A percentile compares a stretch with the other conserved stretches of the same genome.
phyloP scores from a whole-genome alignment of 1,140 invertebrate genomes.

The Helicoverpa armigera region DNA sequence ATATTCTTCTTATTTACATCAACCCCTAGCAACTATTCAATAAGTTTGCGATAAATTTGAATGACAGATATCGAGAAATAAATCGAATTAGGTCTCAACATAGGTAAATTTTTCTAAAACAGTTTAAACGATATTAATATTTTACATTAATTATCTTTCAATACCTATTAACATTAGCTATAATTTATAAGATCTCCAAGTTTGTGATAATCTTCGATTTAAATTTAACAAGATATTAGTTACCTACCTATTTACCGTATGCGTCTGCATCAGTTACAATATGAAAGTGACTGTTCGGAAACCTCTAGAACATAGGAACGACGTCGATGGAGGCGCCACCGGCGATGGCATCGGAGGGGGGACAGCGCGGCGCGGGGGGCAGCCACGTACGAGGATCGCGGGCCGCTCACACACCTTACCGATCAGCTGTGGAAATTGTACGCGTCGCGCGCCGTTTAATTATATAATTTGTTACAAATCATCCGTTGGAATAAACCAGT shows the following conservation, averaged over 20 bases:
- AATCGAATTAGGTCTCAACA: slow-evolving; percentile 80
- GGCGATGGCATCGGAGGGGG: too few relatives aligned
- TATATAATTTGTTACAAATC: too few relatives aligned
- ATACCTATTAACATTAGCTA: slow-evolving; percentile 85
- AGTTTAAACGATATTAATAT: slow-evolving; percentile 79
- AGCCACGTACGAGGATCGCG: too few relatives aligned
- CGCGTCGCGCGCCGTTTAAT: too few relatives aligned
- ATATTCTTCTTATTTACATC: slow-evolving; percentile 75
- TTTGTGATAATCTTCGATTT: slow-evolving; percentile 82
- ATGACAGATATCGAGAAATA: slow-evolving; percentile 76
- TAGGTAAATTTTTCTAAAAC: slow-evolving; percentile 87
- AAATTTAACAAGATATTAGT: slow-evolving; percentile 85
- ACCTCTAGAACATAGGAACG: too few relatives aligned
- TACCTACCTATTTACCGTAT: slow-evolving; percentile 82
- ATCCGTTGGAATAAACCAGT: too few relatives aligned
- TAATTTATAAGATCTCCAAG: slow-evolving; percentile 83
- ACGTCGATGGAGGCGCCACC: too few relatives aligned
- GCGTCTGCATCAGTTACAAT: slow-evolving; percentile 69
- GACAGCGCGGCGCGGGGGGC: too few relatives aligned
- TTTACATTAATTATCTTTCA: slow-evolving; percentile 82
- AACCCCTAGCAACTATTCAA: slow-evolving; percentile 78
- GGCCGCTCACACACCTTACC: too few relatives aligned
- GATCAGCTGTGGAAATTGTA: too few relatives aligned
- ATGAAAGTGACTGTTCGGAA: too few relatives aligned
- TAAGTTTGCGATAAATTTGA: slow-evolving; percentile 75